phyloP scores from a whole-genome alignment of 2,888 invertebrate genomes.

The Dexiosoma caninum region DNA sequence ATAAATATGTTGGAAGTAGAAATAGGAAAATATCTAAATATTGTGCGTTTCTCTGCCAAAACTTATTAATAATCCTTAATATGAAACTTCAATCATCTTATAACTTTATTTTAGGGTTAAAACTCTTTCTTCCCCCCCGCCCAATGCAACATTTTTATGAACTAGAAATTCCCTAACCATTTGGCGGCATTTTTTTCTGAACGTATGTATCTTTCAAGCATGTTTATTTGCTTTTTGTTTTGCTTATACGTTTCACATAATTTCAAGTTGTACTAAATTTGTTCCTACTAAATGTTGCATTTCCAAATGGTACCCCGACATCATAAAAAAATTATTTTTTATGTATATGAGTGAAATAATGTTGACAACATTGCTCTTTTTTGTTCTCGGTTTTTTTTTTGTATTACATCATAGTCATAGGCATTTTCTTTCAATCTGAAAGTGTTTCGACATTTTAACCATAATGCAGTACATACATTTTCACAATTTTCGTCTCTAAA shows the following conservation, averaged over 20 bases:
- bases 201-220: neutral
- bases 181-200: constrained; percentile 40
- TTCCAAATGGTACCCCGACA: neutral
- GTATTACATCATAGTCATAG: constrained; percentile 27
- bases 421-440: neutral
- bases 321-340: neutral
- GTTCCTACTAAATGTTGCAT: neutral
- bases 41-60: neutral
- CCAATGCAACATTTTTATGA: neutral
- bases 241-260: neutral
- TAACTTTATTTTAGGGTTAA: constrained; percentile 17
- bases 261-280: neutral
- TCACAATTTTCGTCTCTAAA: neutral
- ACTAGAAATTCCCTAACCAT: neutral
- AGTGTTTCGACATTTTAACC: neutral
- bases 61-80: neutral
- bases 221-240: constrained; percentile 14
- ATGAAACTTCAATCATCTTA: neutral
- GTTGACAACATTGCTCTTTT: constrained; percentile 12
- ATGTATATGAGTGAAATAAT: neutral
- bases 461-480: no score
- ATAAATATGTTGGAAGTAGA: no score
- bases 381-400: neutral
- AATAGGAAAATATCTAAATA: no score
- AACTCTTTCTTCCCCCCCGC: neutral